phyloP scores from a whole-genome alignment of 2,113 vertebrate genomes.

The Piaya cayana region DNA sequence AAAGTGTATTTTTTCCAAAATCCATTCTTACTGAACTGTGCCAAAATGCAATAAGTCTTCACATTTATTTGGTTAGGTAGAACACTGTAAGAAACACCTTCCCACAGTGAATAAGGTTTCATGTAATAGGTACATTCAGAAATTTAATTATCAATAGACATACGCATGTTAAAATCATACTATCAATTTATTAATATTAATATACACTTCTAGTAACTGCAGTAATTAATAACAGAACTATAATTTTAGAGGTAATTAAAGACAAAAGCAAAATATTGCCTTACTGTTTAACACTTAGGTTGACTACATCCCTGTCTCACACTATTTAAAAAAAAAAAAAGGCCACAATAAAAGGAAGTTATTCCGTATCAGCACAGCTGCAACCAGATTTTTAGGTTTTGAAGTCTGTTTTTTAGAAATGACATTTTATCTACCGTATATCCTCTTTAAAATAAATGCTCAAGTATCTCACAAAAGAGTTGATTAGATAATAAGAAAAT shows the following conservation, averaged over 20 bases:
- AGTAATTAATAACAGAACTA: neutral
- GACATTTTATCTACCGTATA: neutral
- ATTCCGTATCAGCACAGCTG: neutral
- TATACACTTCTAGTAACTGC: neutral
- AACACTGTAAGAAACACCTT: neutral
- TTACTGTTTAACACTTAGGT: neutral
- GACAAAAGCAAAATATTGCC: neutral
- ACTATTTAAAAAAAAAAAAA: neutral
- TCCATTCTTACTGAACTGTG: neutral
- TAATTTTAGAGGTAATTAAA: neutral
- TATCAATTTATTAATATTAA: neutral
- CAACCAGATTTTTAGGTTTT: neutral
- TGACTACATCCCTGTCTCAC: neutral
- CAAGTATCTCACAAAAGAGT: neutral
- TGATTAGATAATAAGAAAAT: neutral
- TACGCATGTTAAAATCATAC: neutral
- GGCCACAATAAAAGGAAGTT: neutral
- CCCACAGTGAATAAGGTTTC: neutral
- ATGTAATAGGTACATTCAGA: neutral
- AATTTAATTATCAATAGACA: neutral
- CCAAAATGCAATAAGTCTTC: neutral
- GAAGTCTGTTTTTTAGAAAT: neutral
- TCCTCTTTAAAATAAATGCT: neutral
- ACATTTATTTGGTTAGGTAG: neutral
- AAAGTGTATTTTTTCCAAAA: neutral